Conservation (phyloP, 2,888 invertebrate genomes). For the Rutpela maculata region DNA sequence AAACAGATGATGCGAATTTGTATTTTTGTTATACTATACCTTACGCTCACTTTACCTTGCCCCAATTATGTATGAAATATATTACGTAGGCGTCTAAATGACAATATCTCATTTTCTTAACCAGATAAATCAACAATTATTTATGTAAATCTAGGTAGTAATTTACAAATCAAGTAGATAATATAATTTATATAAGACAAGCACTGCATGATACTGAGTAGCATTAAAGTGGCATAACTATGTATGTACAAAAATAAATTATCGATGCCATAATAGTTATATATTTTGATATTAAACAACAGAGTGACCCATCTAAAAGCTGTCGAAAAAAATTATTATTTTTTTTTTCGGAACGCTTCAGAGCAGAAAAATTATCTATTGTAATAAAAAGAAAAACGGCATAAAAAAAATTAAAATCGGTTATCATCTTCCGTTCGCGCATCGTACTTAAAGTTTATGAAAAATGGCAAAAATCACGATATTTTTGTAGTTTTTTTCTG, state of each 20-base stretch:
- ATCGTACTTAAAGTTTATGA: no score
- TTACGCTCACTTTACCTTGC: constrained; percentile 5
- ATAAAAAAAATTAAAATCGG: no score
- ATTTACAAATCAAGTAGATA: constrained; percentile 6
- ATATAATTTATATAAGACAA: neutral
- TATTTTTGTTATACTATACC: neutral
- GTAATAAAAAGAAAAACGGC: no score
- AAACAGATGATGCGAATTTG: neutral
- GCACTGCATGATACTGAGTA: neutral
- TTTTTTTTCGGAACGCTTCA: no score
- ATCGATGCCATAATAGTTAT: neutral
- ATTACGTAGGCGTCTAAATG: constrained; percentile 5
- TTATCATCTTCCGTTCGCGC: no score
- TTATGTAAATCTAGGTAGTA: constrained; percentile 14
- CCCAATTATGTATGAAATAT: constrained; percentile 4
- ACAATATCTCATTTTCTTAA: constrained; percentile 20
- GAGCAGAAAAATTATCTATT: no score
- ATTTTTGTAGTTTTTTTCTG: no score
- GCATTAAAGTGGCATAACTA: neutral
- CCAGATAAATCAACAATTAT: constrained; percentile 24
- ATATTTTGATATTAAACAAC: neutral
- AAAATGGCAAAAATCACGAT: no score
- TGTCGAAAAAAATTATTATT: no score
- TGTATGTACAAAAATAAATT: neutral
- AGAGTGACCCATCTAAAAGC: no score